These are phyloP conservation scores for Bombus polaris DNA, from an alignment of 1,140 invertebrate species.

Conservation along the genomic window DNA sequence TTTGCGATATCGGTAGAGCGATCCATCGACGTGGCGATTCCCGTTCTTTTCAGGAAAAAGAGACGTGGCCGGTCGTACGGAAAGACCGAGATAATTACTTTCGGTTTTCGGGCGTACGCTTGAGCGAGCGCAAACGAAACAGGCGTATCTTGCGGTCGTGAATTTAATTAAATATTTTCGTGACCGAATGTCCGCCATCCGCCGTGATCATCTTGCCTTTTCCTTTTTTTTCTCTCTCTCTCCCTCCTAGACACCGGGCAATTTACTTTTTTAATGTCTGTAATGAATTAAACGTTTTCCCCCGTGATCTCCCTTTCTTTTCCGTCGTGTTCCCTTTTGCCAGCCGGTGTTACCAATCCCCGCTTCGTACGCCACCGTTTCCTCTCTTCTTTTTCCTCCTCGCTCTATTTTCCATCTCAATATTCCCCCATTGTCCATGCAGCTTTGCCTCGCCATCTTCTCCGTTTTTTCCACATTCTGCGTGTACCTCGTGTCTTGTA, in stretches of 20 bases:
- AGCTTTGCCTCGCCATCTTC: slow-evolving; percentile 4
- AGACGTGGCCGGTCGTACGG: slow-evolving; percentile 62
- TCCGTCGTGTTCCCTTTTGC: slow-evolving; percentile 31
- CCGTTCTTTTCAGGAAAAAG: slow-evolving; percentile 62
- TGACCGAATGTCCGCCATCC: slow-evolving; percentile 75
- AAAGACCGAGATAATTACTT: slow-evolving; percentile 77
- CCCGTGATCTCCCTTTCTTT: background rate
- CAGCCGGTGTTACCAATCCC: slow-evolving; percentile 37
- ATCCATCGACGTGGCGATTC: slow-evolving; percentile 52
- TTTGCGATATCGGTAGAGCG: slow-evolving; percentile 45
- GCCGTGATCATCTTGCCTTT: slow-evolving; percentile 67
- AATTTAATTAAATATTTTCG: slow-evolving; percentile 82
- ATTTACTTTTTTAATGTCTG: slow-evolving; percentile 81
- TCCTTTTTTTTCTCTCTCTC: background rate
- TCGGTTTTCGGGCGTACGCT: slow-evolving; percentile 70
- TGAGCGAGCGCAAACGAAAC: slow-evolving; percentile 68
- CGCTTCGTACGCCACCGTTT: slow-evolving; percentile 2
- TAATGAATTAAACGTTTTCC: slow-evolving; percentile 79
- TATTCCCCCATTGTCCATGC: slow-evolving; percentile 51
- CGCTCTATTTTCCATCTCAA: slow-evolving; percentile 41
- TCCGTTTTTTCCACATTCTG: background rate
- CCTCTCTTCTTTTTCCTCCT: background rate
- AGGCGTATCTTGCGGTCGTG: slow-evolving; percentile 79
- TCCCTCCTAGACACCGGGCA: slow-evolving; percentile 73
- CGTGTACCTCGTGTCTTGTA: no score